Conservation (phyloP, 2,113 vertebrate genomes). For the Silurus asotus region DNA sequence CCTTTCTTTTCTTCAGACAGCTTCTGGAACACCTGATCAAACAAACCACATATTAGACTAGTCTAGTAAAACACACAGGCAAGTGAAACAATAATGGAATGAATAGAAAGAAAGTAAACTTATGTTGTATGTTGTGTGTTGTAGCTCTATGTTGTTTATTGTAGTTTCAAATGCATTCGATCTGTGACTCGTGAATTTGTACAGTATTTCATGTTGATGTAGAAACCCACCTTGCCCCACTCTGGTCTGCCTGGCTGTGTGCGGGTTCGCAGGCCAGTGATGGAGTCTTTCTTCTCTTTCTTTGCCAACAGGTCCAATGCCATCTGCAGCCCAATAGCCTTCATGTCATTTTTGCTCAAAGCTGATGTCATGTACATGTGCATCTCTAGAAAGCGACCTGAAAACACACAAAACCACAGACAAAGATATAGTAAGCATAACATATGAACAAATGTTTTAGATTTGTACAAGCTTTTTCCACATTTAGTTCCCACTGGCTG, state of each 20-base stretch:
- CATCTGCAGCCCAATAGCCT: constrained; percentile 89
- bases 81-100: background rate
- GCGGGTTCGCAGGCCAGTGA: constrained; percentile 81
- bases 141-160: too few relatives aligned
- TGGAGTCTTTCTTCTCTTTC: constrained; percentile 83
- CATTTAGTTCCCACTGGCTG: too few relatives aligned
- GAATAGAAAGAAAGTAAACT: background rate
- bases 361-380: constrained; percentile 89
- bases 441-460: too few relatives aligned
- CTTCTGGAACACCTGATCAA: constrained; percentile 78
- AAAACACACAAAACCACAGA: background rate
- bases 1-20: constrained; percentile 80
- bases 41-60: constrained; percentile 2
- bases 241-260: constrained; percentile 84
- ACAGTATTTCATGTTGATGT: background rate
- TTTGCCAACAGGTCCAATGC: constrained; percentile 85
- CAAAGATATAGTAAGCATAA: background rate
- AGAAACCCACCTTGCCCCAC: constrained; percentile 77
- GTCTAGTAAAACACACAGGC: background rate
- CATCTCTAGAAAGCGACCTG: constrained; percentile 86
- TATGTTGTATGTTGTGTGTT: too few relatives aligned
- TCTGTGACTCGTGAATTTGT: background rate
- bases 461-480: too few relatives aligned
- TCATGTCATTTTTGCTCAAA: constrained; percentile 84
- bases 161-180: background rate